Base-by-base conservation (phyloP, 2,888 invertebrate genomes). In the Drosophila villosipedis region DNA sequence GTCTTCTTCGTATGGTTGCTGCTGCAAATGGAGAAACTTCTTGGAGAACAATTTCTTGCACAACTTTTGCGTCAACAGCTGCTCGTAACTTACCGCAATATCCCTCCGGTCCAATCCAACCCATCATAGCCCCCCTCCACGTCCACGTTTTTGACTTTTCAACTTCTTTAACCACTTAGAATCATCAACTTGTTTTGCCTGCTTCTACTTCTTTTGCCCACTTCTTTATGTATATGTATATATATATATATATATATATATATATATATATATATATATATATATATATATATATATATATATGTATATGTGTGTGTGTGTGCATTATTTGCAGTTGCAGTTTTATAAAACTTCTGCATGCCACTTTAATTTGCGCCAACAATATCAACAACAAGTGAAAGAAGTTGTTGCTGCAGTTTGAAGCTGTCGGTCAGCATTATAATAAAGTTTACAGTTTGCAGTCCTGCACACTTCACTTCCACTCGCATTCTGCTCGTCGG, bases 121-220 rank as follows among this genome's bases (percentile, higher is more conserved):
- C 16, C 43, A 31, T 31, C 31, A 31, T 31, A 31, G 9, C 31
- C 31, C 31, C 9, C 9, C 31, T 31, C 30, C 14, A 62, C 66
- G 79, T 84, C 83, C 83, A 80, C 25, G 81, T 78, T 83, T 83
- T 74, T 89, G 89, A 84, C 84, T 84, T 89, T 86, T 83, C 78
- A 84, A 81, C 89, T 84, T 89, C 84, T 83, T 89, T 84, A 89
- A 84, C 84, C 86, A 84, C 84, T 84, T 83, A 89, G 87, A 89
- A 84, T 89, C 87, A 86, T 84, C 81, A 83, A 86, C 89, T 86
- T 86, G 87, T 81, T 80, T 86, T 76, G 83, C 68, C 84, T 69
- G 84, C 71, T 78, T 68, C 70, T 77, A 72, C 62, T 82, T 68
- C 30, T 43, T n/a, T 22, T 63, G n/a, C 43, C 31, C 54, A 50